Evolutionary conservation across 30 jellyfish, hydroid and myxozoan species (phyloP).

Genomic region (Hydra vulgaris): DNA sequence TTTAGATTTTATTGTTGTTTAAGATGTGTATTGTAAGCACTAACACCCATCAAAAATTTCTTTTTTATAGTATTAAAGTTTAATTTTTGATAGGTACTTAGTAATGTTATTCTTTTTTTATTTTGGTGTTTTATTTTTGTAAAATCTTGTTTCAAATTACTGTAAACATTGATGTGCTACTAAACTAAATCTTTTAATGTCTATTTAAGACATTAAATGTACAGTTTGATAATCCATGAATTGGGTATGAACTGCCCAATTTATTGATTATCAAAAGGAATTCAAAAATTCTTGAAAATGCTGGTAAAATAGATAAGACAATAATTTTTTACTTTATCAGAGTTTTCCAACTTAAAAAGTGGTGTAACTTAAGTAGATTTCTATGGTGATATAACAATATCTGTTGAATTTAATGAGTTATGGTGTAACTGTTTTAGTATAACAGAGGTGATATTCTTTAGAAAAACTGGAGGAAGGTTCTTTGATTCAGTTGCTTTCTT

Average conservation of each 20-base stretch:
- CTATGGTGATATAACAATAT: neutral
- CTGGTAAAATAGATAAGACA: constrained; percentile 15
- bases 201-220: too few species aligned
- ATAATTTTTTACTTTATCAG: constrained; percentile 5
- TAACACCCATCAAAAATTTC: too few species aligned
- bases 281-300: constrained; percentile 21
- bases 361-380: neutral
- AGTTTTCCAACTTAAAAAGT: constrained; percentile 5
- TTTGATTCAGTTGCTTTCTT: neutral
- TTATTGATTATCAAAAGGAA: too few species aligned
- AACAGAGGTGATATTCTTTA: constrained; percentile 5
- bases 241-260: constrained; percentile 36
- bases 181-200: too few species aligned
- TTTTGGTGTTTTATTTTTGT: too few species aligned
- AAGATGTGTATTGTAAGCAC: too few species aligned
- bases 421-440: constrained; percentile 3
- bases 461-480: constrained; percentile 1
- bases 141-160: too few species aligned
- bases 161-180: too few species aligned
- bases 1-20: too few species aligned
- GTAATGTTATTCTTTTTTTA: too few species aligned
- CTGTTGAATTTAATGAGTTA: constrained; percentile 1
- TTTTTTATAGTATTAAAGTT: too few species aligned
- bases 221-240: constrained; percentile 3
- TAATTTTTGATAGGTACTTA: too few species aligned